These are phyloP conservation scores for Bruchidius siliquastri DNA, from an alignment of 2,888 invertebrate genomes.

Conservation along the genomic window DNA sequence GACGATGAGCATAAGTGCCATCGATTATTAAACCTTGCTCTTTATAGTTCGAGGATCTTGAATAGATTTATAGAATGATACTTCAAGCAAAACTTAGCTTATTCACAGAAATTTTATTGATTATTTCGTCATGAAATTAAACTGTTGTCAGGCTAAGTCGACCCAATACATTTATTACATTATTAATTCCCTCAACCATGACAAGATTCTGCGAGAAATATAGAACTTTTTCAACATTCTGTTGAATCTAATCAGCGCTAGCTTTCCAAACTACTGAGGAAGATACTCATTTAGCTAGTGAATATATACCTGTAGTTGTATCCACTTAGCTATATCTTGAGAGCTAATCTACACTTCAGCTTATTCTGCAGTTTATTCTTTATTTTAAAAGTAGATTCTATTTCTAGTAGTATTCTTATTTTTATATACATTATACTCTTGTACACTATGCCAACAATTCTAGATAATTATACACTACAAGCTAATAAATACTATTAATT, in stretches of 20 bases:
- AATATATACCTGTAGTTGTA: background rate
- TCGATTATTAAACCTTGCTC: background rate
- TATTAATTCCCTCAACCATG: no score
- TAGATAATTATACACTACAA: background rate
- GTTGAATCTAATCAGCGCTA: no score
- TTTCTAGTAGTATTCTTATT: background rate
- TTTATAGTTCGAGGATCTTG: background rate
- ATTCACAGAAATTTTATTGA: conserved; percentile 2
- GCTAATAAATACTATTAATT: background rate
- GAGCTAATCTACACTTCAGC: background rate
- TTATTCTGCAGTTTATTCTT: background rate
- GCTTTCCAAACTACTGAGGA: background rate
- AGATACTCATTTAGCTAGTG: background rate
- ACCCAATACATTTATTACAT: no score
- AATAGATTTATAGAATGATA: background rate
- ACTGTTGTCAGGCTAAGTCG: no score
- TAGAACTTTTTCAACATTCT: no score
- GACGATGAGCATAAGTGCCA: background rate
- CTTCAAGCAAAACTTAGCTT: background rate
- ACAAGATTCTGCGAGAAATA: no score
- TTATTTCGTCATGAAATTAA: background rate
- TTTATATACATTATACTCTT: background rate
- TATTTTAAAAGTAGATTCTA: background rate
- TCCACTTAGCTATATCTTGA: background rate
- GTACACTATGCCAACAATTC: background rate